Conservation (phyloP, 2,888 invertebrate species). For the Chesias legatella region DNA sequence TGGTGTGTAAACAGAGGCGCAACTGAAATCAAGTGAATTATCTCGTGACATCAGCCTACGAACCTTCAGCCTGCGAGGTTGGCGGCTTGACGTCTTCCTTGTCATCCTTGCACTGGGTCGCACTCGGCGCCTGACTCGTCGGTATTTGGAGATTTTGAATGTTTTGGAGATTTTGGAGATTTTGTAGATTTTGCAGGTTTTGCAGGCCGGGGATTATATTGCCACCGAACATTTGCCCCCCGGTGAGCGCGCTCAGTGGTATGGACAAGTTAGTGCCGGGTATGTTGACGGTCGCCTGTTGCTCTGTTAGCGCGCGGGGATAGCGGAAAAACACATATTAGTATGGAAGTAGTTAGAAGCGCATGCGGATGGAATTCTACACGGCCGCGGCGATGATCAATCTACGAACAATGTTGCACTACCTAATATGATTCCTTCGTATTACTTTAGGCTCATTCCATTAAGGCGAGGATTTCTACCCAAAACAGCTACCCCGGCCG, state of each 20-base stretch:
- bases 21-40: slow-evolving; percentile 4
- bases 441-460: too few species aligned
- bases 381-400: slow-evolving; percentile 6
- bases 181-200: slow-evolving; percentile 56
- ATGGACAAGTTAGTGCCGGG: slow-evolving; percentile 83
- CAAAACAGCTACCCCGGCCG: too few species aligned
- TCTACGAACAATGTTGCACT: too few species aligned
- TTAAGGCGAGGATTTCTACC: too few species aligned
- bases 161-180: slow-evolving; percentile 40
- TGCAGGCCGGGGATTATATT: slow-evolving; percentile 69
- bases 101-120: slow-evolving; percentile 66
- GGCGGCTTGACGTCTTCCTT: slow-evolving; percentile 73
- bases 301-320: slow-evolving; percentile 61
- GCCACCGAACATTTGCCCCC: slow-evolving; percentile 76
- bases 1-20: slow-evolving; percentile 11
- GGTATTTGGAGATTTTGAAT: slow-evolving; percentile 43
- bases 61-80: slow-evolving; percentile 60
- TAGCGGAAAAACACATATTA: slow-evolving; percentile 67
- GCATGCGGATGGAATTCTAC: slow-evolving; percentile 40
- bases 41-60: slow-evolving; percentile 31
- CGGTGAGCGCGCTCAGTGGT: slow-evolving; percentile 73
- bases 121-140: slow-evolving; percentile 35
- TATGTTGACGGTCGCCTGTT: slow-evolving; percentile 79
- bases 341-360: slow-evolving; percentile 61
- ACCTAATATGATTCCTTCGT: too few species aligned